phyloP scores from a whole-genome alignment of 2,797 vertebrate genomes.

The Epinephelus malabaricus region DNA sequence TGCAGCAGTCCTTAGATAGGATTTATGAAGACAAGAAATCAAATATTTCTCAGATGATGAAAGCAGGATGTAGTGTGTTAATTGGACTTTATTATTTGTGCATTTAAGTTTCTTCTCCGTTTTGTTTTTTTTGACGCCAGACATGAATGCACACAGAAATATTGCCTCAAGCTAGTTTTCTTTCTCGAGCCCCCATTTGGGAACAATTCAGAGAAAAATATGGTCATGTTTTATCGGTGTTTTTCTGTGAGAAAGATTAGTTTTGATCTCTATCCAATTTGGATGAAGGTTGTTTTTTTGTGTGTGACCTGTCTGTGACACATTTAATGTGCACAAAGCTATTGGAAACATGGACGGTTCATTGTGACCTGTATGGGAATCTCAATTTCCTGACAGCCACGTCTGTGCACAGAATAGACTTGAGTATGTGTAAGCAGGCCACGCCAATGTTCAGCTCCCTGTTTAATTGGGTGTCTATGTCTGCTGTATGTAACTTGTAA shows the following conservation, averaged over 20 bases:
- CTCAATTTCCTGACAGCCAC: background rate
- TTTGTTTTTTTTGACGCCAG: slow-evolving; percentile 1
- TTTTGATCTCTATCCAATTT: background rate
- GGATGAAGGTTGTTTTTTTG: background rate
- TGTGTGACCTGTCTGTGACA: background rate
- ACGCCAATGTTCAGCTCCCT: background rate
- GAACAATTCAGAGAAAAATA: background rate
- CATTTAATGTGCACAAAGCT: background rate
- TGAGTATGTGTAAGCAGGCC: background rate
- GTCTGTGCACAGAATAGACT: background rate
- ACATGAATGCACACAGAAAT: background rate
- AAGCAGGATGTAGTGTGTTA: background rate
- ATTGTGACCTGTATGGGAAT: background rate
- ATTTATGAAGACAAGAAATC: background rate
- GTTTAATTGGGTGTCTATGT: background rate
- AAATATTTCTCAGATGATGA: background rate
- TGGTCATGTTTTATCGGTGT: background rate
- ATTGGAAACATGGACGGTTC: too few relatives aligned
- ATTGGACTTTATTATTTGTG: background rate
- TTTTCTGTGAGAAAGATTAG: background rate
- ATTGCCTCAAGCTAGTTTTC: background rate
- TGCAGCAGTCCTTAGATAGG: background rate
- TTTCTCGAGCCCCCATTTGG: background rate
- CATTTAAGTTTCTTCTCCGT: background rate
- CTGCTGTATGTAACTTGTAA: background rate